Base-by-base conservation (phyloP, 1,140 invertebrate species). In the Psix sp. region DNA sequence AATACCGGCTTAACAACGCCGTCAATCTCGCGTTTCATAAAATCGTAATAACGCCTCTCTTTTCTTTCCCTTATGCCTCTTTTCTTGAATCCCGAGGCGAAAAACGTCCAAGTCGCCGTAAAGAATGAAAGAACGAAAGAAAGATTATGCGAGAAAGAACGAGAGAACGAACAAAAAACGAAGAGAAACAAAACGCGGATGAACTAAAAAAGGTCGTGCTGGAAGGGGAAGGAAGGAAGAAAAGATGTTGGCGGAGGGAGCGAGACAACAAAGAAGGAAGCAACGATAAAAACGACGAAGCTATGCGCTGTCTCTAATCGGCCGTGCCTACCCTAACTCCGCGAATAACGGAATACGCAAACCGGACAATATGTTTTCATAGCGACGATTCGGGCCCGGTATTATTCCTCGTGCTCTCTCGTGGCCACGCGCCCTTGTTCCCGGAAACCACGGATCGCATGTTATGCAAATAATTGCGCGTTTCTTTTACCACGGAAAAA, bases 381-480 rank as follows among this genome's bases (percentile, higher is more conserved):
- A 42, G 63, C 36, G 63, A 63, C 26, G 56, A 67, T 74, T 67
- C 71, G 71, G 57, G 18, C 56, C 43, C 6, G 49, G 31, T 26
- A 56, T 63, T 62, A 68, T 74, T 74, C 56, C 71, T 62, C 57
- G 56, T 56, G 57, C 62, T 59, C 67, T 63, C 70, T 66, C 62
- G 49, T 39, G 35, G 70, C 56, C 62, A 67, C 71, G 63, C 60
- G 65, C 60, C 65, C 65, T 68, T 68, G 63, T 75, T 70, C 68
- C 68, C 68, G 59, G 68, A 63, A 72, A 72, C 59, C 52, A 65
- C 59, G 68, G 38, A 52, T 49, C 63, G 13, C 68, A 52, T 72
- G 68, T 72, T 72, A 72, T 72, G 68, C 68, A 72, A 72, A 72
- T 65, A 72, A 71, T 72, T 65, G 68, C 68, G 57, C 52, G 68